phyloP scores from a whole-genome alignment of 2,113 vertebrate species.

The Etheostoma cragini region DNA sequence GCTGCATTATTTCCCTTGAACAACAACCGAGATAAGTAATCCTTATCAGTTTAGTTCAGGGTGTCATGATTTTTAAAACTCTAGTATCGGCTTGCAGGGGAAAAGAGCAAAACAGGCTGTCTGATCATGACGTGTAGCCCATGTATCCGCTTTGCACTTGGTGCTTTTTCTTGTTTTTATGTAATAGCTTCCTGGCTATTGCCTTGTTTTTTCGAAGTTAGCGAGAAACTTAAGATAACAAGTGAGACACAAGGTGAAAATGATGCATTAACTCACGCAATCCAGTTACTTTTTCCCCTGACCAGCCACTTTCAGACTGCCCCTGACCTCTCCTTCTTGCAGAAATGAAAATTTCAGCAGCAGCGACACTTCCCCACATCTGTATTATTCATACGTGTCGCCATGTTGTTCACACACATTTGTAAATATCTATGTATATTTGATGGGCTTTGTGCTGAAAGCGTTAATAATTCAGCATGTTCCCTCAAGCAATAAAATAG shows the following conservation, averaged over 20 bases:
- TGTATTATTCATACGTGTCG: constrained; percentile 78
- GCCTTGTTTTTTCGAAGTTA: constrained; percentile 15
- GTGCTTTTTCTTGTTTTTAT: constrained; percentile 29
- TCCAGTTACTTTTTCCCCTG: constrained; percentile 18
- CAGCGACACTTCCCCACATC: constrained; percentile 55
- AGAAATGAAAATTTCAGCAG: constrained; percentile 45
- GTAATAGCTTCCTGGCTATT: constrained; percentile 14
- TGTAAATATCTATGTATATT: constrained; percentile 81
- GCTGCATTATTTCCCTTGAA: constrained; percentile 31
- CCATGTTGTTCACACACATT: constrained; percentile 61
- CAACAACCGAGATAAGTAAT: constrained; percentile 47
- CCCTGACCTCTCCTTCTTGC: constrained; percentile 17
- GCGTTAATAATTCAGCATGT: constrained; percentile 77
- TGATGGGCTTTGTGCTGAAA: constrained; percentile 70
- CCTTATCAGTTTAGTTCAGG: constrained; percentile 50
- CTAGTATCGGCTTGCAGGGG: constrained; percentile 37
- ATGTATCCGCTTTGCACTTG: background rate
- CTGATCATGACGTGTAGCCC: constrained; percentile 19
- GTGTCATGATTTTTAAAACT: constrained; percentile 37
- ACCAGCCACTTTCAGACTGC: constrained; percentile 17
- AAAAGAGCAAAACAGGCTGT: constrained; percentile 31
- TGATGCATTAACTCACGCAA: constrained; percentile 10
- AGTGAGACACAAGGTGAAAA: constrained; percentile 14
- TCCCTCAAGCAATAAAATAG: constrained; percentile 60
- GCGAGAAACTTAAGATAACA: background rate